Conservation (phyloP, 2,888 invertebrate species). For the Andrena bicolor region DNA sequence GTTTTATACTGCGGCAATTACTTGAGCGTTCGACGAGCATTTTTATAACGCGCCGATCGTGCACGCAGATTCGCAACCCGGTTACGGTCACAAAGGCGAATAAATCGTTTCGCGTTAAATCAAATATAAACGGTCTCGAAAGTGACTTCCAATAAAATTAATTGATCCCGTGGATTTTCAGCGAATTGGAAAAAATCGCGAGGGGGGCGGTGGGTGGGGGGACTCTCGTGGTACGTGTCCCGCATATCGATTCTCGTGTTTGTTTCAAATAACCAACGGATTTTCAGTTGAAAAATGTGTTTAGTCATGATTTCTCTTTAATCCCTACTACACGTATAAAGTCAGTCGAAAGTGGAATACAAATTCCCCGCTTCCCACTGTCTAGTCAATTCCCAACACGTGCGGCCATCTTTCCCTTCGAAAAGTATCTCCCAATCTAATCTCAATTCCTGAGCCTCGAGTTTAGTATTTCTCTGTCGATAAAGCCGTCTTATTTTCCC, state of each 20-base stretch:
- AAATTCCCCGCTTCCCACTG: background rate
- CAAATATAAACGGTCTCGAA: slow-evolving; percentile 40
- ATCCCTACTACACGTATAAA: too few species aligned
- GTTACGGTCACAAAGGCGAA: slow-evolving; percentile 19
- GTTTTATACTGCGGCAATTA: slow-evolving; percentile 6
- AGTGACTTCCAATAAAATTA: slow-evolving; percentile 63
- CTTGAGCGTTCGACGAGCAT: slow-evolving; percentile 2
- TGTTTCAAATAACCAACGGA: background rate
- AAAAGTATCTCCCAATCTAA: background rate
- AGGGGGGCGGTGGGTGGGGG: background rate
- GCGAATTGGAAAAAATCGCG: background rate
- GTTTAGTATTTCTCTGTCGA: background rate
- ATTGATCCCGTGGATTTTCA: slow-evolving; percentile 39
- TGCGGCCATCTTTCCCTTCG: background rate
- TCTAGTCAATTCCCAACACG: too few species aligned
- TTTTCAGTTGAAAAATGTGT: background rate
- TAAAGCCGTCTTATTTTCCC: background rate
- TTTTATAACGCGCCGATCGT: slow-evolving; percentile 3
- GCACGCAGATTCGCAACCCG: background rate
- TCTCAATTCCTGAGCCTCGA: background rate
- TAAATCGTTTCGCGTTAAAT: slow-evolving; percentile 44
- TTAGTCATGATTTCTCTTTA: too few species aligned
- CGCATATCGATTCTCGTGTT: slow-evolving; percentile 6
- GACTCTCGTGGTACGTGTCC: too few species aligned
- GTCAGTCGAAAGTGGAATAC: too few species aligned